These are phyloP conservation scores for Hypselothyrea guttata DNA, from an alignment of 2,888 invertebrate species.

Conservation along the genomic window DNA sequence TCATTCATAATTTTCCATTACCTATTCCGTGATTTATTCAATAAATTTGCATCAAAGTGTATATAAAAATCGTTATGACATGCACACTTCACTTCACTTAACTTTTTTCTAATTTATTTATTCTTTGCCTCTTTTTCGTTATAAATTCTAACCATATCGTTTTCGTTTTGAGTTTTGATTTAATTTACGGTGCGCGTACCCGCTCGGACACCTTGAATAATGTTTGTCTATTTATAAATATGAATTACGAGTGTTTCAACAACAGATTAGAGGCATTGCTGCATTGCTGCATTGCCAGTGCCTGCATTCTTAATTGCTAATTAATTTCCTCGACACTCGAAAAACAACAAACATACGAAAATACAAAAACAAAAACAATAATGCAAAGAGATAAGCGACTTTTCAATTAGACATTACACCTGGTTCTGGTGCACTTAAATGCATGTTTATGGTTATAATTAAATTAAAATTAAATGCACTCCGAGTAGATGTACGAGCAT, in stretches of 20 bases:
- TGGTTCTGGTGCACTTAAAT: conserved; percentile 29
- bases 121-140: conserved; percentile 55
- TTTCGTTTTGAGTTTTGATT: conserved; percentile 68
- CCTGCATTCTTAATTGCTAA: conserved; percentile 75
- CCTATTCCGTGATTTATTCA: no score
- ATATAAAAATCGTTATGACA: background rate
- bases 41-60: no score
- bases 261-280: conserved; percentile 54
- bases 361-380: no score
- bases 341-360: conserved; percentile 30
- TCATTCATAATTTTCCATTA: no score
- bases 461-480: conserved; percentile 33
- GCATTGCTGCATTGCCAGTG: conserved; percentile 23
- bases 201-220: conserved; percentile 72
- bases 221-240: conserved; percentile 76
- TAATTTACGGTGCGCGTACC: conserved; percentile 70
- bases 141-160: conserved; percentile 74
- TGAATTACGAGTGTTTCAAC: conserved; percentile 63
- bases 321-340: conserved; percentile 62
- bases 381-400: conserved; percentile 8
- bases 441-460: conserved; percentile 27
- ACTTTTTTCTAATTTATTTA: conserved; percentile 39
- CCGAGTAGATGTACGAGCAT: conserved; percentile 18
- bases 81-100: background rate
- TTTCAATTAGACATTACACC: conserved; percentile 31